phyloP scores from a whole-genome alignment of 2,113 vertebrate genomes.

The Hyperoodon ampullatus region DNA sequence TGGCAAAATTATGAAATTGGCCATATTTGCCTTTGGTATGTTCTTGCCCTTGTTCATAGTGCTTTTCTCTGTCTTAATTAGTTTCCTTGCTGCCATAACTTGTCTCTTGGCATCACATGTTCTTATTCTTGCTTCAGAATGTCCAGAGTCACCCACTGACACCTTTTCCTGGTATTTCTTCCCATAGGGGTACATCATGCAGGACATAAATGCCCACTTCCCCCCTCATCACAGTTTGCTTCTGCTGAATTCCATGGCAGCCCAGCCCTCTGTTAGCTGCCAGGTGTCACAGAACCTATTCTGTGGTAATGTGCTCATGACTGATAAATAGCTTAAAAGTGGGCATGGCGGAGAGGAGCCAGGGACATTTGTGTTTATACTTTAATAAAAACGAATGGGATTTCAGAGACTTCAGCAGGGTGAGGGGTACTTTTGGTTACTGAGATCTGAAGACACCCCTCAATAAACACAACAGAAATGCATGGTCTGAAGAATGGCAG shows the following conservation, averaged over 20 bases:
- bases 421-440: not conserved
- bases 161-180: not conserved
- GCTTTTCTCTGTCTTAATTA: not conserved
- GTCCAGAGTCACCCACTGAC: no score
- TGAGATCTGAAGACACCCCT: not conserved
- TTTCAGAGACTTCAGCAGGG: not conserved
- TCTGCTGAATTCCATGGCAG: not conserved
- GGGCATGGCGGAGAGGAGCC: not conserved
- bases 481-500: not conserved
- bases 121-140: not conserved
- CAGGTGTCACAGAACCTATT: not conserved
- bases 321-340: not conserved
- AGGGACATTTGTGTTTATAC: not conserved
- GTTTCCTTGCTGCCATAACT: not conserved
- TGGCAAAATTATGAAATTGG: not conserved
- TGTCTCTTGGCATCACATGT: not conserved
- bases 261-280: no score
- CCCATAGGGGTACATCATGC: rapidly evolving
- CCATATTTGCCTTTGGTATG: not conserved
- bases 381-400: not conserved
- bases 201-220: rapidly evolving
- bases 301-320: not conserved
- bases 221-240: not conserved
- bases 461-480: not conserved
- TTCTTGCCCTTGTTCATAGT: not conserved